Evolutionary conservation across 2,888 invertebrate species (phyloP).

Genomic region (Conops quadrifasciatus): DNA sequence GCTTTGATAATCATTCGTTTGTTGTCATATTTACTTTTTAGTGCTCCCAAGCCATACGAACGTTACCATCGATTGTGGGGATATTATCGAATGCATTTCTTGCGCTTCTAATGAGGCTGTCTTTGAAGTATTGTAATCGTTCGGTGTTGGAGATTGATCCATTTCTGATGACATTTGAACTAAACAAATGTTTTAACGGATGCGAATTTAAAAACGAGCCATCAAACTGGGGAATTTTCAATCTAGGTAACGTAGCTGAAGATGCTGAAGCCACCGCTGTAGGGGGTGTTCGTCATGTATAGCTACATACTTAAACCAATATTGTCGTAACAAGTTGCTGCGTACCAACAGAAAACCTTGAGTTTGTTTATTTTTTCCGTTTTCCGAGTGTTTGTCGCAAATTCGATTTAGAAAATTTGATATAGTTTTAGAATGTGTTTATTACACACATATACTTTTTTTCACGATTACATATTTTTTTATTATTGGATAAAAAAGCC

Average conservation of each 20-base stretch:
- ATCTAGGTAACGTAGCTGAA: background rate
- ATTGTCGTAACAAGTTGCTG: background rate
- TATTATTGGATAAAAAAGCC: no score
- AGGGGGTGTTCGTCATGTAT: slow-evolving; percentile 5
- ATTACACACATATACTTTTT: background rate
- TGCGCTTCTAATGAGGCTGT: slow-evolving; percentile 11
- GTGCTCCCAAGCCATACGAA: slow-evolving; percentile 25
- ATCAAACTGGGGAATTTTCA: slow-evolving; percentile 32
- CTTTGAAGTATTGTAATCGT: slow-evolving; percentile 24
- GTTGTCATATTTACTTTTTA: slow-evolving; percentile 31
- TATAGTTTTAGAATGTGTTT: background rate
- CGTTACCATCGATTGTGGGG: slow-evolving; percentile 31
- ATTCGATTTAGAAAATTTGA: background rate
- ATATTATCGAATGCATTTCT: slow-evolving; percentile 21
- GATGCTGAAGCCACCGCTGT: background rate
- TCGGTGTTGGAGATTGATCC: background rate
- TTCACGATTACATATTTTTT: background rate
- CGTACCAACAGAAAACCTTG: slow-evolving; percentile 11
- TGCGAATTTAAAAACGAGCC: slow-evolving; percentile 23
- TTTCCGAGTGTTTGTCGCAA: slow-evolving; percentile 10
- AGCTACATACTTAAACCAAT: slow-evolving; percentile 16
- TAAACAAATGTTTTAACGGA: slow-evolving; percentile 32
- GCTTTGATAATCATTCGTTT: slow-evolving; percentile 29
- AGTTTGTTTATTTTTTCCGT: slow-evolving; percentile 11
- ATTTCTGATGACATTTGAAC: slow-evolving; percentile 11